Evolutionary conservation across 2,113 vertebrate genomes (phyloP).

Genomic region (Pseudolaguvia tuberculata): DNA sequence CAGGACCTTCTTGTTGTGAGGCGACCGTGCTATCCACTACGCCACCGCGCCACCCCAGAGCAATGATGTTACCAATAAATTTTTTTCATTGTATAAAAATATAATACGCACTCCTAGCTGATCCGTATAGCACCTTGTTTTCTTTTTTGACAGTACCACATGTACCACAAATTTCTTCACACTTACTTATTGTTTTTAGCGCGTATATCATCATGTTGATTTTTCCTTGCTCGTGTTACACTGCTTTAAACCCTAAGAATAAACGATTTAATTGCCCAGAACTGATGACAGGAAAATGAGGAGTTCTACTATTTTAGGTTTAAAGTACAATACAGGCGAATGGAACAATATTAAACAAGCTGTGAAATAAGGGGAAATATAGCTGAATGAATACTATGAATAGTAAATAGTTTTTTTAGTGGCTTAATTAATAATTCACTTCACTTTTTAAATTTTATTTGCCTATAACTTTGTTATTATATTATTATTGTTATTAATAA

Average conservation of each 20-base stretch:
- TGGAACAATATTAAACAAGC: not conserved
- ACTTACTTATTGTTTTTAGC: not conserved
- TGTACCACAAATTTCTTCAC: not conserved
- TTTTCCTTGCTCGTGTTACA: not conserved
- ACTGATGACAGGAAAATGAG: not conserved
- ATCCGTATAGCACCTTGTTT: no score
- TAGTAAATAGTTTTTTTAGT: no score
- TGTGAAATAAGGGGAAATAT: not conserved
- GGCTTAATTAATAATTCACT: no score
- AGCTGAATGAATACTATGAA: not conserved
- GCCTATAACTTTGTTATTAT: no score
- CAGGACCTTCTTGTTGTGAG: no score
- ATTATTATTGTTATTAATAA: no score
- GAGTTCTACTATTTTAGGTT: not conserved
- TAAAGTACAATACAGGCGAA: not conserved
- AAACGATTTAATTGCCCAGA: not conserved
- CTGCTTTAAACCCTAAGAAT: not conserved
- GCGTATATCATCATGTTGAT: not conserved
- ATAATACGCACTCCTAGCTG: not conserved
- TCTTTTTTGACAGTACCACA: no score
- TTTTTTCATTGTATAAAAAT: not conserved
- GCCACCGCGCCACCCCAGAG: no score
- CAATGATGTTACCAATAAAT: not conserved
- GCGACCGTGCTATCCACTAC: no score
- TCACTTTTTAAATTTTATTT: no score